phyloP scores from a whole-genome alignment of 2,888 invertebrate species.

The Fragum sueziense region DNA sequence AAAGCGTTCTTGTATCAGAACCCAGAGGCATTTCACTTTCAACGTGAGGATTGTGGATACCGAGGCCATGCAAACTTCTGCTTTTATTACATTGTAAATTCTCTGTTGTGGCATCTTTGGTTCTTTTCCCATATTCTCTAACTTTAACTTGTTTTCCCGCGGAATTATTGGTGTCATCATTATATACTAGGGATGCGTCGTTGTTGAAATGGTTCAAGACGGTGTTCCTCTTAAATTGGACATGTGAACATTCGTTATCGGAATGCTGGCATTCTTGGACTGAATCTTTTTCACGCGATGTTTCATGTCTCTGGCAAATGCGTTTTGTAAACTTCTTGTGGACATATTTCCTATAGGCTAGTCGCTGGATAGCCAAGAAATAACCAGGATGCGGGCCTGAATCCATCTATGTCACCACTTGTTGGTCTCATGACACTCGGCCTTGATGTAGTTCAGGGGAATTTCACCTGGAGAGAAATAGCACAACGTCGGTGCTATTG shows the following conservation, averaged over 20 bases:
- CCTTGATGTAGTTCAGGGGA: too few relatives aligned
- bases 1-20: too few relatives aligned
- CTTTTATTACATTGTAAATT: not conserved
- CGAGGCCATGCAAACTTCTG: not conserved
- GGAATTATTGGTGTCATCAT: conserved; percentile 1
- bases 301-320: not conserved
- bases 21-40: too few relatives aligned
- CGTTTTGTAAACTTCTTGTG: not conserved
- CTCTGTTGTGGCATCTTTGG: not conserved
- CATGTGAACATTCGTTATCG: too few relatives aligned
- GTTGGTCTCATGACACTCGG: too few relatives aligned
- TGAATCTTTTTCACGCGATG: too few relatives aligned
- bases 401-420: too few relatives aligned
- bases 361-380: not conserved
- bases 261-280: too few relatives aligned
- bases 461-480: too few relatives aligned
- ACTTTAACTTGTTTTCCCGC: not conserved
- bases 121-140: not conserved
- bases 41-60: not conserved
- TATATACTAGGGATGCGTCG: not conserved
- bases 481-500: too few relatives aligned
- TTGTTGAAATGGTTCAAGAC: not conserved
- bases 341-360: not conserved
- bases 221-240: not conserved
- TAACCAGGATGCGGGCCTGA: too few relatives aligned